Evolutionary conservation across 2,113 vertebrate species (phyloP).

Genomic region (Charina bottae): DNA sequence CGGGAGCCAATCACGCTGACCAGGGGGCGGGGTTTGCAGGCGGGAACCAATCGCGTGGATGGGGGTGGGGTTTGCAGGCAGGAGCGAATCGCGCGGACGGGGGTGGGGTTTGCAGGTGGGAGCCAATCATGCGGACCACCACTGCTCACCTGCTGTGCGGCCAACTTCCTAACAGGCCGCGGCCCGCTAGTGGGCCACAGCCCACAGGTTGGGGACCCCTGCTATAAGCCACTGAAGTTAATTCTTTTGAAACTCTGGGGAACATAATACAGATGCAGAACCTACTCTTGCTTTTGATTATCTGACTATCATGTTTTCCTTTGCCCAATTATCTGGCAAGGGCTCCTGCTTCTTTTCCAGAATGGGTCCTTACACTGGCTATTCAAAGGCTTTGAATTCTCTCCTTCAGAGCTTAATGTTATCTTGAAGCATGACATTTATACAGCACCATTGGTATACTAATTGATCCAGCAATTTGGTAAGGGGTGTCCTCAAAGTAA

Average conservation of each 20-base stretch:
- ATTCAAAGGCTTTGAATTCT: not conserved
- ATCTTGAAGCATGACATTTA: not conserved
- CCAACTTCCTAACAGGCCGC: too few species aligned
- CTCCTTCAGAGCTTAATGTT: not conserved
- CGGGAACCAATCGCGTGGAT: too few species aligned
- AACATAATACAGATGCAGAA: not conserved
- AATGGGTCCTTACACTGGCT: not conserved
- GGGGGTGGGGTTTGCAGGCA: too few species aligned
- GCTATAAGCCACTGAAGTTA: not conserved
- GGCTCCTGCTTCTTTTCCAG: not conserved
- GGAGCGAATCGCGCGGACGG: too few species aligned
- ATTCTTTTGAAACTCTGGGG: not conserved
- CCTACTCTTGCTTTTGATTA: not conserved
- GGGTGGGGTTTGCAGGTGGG: too few species aligned
- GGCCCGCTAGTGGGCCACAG: too few species aligned
- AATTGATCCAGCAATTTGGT: not conserved
- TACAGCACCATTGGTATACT: not conserved
- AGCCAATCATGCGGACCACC: too few species aligned
- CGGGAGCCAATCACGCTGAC: too few species aligned
- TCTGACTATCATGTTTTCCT: not conserved
- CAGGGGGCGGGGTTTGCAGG: too few species aligned
- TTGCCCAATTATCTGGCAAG: not conserved
- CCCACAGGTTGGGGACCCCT: too few species aligned
- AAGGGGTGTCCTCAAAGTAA: not conserved
- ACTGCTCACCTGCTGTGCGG: too few species aligned